Percentiles rank a stretch among this genome's conserved stretches.
Evolutionary conservation across 1,140 invertebrate genomes (phyloP).

Genomic region (Drosophila orosa): DNA sequence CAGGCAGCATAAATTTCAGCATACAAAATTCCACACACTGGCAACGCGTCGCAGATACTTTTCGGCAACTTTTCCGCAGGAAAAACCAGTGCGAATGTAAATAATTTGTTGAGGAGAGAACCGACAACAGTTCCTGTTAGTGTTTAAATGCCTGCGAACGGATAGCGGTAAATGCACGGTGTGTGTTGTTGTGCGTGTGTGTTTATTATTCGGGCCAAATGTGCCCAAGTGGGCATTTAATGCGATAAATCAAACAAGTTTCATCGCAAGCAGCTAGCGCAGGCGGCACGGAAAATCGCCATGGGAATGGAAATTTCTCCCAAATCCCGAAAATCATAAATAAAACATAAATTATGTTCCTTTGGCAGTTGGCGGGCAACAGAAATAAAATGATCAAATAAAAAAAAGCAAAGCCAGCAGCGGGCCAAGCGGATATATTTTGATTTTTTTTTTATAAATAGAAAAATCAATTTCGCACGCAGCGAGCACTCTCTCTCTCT

Average conservation of each 20-base stretch:
- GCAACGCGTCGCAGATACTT: constrained; percentile 72
- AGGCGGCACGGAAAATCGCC: constrained; percentile 36
- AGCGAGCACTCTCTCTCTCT: constrained; percentile 37
- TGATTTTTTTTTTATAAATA: constrained; percentile 83
- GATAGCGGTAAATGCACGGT: constrained; percentile 57
- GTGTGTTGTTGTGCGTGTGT: constrained; percentile 22
- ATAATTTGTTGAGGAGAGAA: constrained; percentile 56
- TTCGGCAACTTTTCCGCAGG: constrained; percentile 76
- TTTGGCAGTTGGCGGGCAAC: constrained; percentile 64
- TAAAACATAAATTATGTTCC: constrained; percentile 81
- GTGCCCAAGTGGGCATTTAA: constrained; percentile 59
- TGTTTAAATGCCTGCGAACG: constrained; percentile 54
- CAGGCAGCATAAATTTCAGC: constrained; percentile 80
- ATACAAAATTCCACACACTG: constrained; percentile 76
- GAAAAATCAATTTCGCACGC: constrained; percentile 82
- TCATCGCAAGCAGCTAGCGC: constrained; percentile 35
- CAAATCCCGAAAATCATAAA: constrained; percentile 67
- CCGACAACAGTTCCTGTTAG: constrained; percentile 67
- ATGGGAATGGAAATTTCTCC: constrained; percentile 50
- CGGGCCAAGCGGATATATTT: constrained; percentile 74
- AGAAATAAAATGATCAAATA: constrained; percentile 68
- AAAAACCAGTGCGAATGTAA: constrained; percentile 75
- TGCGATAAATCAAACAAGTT: constrained; percentile 81
- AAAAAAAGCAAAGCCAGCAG: constrained; percentile 38
- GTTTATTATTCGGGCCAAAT: constrained; percentile 39